These are phyloP conservation scores for Pseudomyrmex dendroicus DNA, from an alignment of 1,140 invertebrate genomes.

Conservation along the genomic window DNA sequence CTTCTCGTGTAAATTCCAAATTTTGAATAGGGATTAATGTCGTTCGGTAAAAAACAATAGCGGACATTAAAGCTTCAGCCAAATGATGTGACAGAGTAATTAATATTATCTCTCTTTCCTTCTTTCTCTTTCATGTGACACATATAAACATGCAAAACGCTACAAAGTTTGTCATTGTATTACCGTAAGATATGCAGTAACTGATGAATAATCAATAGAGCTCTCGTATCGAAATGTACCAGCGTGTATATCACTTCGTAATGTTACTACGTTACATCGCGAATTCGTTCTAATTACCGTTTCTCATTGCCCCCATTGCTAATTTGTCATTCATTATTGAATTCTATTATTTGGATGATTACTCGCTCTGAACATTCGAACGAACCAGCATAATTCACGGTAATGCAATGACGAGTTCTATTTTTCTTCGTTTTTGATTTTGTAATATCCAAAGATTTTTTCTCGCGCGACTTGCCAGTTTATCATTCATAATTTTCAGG, in stretches of 20 bases:
- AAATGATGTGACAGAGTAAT: background rate
- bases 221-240: background rate
- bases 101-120: constrained; percentile 5
- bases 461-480: background rate
- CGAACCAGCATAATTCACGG: constrained; percentile 10
- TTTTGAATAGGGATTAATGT: constrained; percentile 22
- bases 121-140: background rate
- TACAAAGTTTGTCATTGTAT: background rate
- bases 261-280: constrained; percentile 1
- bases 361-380: constrained; percentile 7
- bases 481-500: constrained; percentile 9
- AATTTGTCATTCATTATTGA: constrained; percentile 51
- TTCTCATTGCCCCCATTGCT: background rate
- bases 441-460: background rate
- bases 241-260: constrained; percentile 17
- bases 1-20: background rate
- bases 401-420: constrained; percentile 4
- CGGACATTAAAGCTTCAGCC: background rate
- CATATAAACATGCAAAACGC: constrained; percentile 9
- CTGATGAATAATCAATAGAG: constrained; percentile 22
- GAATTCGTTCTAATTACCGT: constrained; percentile 36
- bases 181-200: constrained; percentile 36
- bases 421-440: background rate
- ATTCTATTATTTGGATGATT: constrained; percentile 30
- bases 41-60: background rate